Base-by-base conservation (phyloP, 2,113 vertebrate genomes). In the Cephalopholis sonnerati region DNA sequence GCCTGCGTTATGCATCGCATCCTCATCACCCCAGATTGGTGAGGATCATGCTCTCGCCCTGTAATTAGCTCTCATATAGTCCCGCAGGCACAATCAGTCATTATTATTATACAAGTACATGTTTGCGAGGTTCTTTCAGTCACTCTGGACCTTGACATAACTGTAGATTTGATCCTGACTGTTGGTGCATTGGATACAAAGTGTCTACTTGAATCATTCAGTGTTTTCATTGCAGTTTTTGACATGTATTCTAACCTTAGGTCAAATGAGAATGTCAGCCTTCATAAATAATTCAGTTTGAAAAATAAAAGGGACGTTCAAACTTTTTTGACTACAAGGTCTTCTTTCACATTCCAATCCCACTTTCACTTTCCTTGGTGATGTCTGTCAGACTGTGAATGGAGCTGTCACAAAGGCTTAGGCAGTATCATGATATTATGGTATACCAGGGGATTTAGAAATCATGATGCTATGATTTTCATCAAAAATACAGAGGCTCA, bases 61-160 rank as follows among this genome's bases (percentile, higher is more conserved):
- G 57, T 67, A 77, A 87, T 87, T 82, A 59, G 70, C 62, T 74
- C 59, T 82, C 75, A 41, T 24, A 36, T 7, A 46, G 22, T 80
- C 73, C 65, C n/a, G 65, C 11, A 74, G 53, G 18, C 69, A 70
- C 29, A 58, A 79, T 88, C 62, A 74, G 1, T 62, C 16, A 18
- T 27, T 3, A 20, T 59, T 25, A 5, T 29, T 3, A 41, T 24
- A n/a, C 4, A 39, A 36, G 6, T 50, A 8, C 54, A 27, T 6
- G 18, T 44, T 29, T 55, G 17, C 7, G 4, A 9, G 17, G 11
- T 54, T 61, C 50, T 39, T n/a, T 69, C 27, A 7, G 36, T 46
- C 1, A 11, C 44, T 69, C 29, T 46, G 18, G 12, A 44, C 48
- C 44, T 59, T 39, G n/a, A 44, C 29, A 48, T 12, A 16, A 25